Percentiles rank a stretch among this genome's conserved stretches.
Evolutionary conservation across 2,113 vertebrate genomes (phyloP).

Genomic region (Rissa tridactyla): DNA sequence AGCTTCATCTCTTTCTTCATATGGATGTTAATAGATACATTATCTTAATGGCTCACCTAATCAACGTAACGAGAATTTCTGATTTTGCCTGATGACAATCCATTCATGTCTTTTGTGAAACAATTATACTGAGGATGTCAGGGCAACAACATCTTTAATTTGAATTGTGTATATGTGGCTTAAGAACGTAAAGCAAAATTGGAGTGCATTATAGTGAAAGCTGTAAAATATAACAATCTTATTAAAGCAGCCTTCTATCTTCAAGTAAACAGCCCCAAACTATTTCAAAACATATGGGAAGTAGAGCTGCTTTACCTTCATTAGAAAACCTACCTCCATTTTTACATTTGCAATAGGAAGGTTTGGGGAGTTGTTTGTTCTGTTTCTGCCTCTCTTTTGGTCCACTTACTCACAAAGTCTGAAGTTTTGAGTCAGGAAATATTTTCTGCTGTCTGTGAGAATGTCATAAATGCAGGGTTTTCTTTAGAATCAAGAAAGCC

Average conservation of each 20-base stretch:
- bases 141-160: neutral
- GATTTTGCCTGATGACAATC: conserved; percentile 1
- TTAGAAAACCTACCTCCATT: neutral
- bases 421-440: neutral
- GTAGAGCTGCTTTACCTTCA: neutral
- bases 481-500: neutral
- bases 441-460: neutral
- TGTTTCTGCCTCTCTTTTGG: neutral
- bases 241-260: neutral
- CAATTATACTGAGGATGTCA: neutral
- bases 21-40: neutral
- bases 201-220: neutral
- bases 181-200: conserved; percentile 5
- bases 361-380: neutral
- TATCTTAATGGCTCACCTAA: neutral
- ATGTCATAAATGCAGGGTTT: neutral
- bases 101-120: neutral
- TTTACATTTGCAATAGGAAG: neutral
- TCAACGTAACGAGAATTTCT: neutral
- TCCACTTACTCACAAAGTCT: neutral
- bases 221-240: neutral
- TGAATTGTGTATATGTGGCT: neutral
- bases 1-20: neutral
- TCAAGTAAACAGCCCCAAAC: neutral
- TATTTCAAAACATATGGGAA: neutral